A percentile compares a stretch with the other conserved stretches of the same genome.
Conservation (phyloP, 2,113 vertebrate genomes). For the Aspidoscelis tigris region DNA sequence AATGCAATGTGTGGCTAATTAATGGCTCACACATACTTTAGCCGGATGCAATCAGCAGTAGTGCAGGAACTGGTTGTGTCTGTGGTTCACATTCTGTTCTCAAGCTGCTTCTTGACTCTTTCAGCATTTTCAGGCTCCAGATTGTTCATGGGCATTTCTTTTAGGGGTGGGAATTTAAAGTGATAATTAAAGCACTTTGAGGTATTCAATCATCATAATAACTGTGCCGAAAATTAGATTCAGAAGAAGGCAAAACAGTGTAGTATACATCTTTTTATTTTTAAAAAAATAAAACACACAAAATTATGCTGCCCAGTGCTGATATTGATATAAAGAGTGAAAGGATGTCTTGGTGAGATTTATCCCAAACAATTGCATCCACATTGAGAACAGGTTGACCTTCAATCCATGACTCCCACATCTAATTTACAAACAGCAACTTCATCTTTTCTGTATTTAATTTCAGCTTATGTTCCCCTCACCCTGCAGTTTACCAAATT, state of each 20-base stretch:
- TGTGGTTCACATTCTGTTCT: not conserved
- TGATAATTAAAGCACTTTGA: not conserved
- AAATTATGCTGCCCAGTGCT: not conserved
- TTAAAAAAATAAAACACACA: not conserved
- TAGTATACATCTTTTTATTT: too few species aligned
- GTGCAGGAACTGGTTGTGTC: not conserved
- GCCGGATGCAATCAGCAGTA: not conserved
- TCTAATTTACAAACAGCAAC: too few species aligned
- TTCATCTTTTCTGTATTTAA: too few species aligned
- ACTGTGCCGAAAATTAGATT: not conserved
- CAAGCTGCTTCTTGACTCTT: not conserved
- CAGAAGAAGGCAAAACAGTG: not conserved
- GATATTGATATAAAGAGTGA: not conserved
- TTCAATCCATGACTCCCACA: too few species aligned
- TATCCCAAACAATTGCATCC: not conserved
- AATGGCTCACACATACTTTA: not conserved
- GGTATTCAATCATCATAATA: not conserved
- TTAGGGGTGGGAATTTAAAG: not conserved
- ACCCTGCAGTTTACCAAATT: too few species aligned
- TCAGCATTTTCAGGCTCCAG: not conserved
- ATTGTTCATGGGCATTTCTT: not conserved
- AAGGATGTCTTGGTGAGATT: not conserved
- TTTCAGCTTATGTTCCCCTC: too few species aligned
- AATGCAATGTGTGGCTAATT: slow-evolving; percentile 1
- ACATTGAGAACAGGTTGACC: too few species aligned